Base-by-base conservation (phyloP, 37 sponge, comb jelly and placozoan genomes). In the Mnemiopsis leidyi region DNA sequence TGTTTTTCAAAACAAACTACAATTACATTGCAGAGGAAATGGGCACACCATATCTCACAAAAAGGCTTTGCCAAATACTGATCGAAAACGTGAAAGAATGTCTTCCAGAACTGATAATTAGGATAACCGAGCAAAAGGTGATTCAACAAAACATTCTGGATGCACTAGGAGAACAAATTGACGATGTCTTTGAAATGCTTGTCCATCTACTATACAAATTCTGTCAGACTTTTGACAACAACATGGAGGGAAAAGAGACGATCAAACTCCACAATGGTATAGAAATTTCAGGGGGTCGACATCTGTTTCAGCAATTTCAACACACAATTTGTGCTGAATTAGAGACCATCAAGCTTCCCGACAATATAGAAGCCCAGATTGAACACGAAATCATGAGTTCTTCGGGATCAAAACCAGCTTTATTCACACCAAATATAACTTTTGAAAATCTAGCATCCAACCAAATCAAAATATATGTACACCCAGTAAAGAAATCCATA, bases 41-140 rank as follows among this genome's bases (percentile, higher is more conserved):
- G 92, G 99, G 99, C 24, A 94, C 97, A 26, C 93, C 93, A 0
- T 96, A 96, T 88, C 95, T 99, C 32, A 96, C 97, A 0, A 69
- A 94, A 92, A 94, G 93, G n/a, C 96, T 99, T 33, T 97, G 97
- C 69, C 96, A 96, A 93, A 94, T 95, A 94, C 82, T 79, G 37
- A 3, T 79, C 9, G 82, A 79, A 35, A 23, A 79, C 21, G 82
- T 79, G 36, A 79, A 79, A 29, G 82, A 79, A 20, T 79, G 82
- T 29, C 82, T 79, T 23, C 82, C 82, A 7, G 82, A 79, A 29
- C 82, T 79, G 7, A 79, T 79, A 13, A 13, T 36, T 23, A 35
- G 82, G 13, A 79, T 79, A 79, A 79, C 34, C 34, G 82, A 79
- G 82, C 82, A 79, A 36, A 79, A 79, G 36, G 82, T 79, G 32